Base-by-base conservation (phyloP, 2,113 vertebrate genomes). In the Pseudorasbora parva region DNA sequence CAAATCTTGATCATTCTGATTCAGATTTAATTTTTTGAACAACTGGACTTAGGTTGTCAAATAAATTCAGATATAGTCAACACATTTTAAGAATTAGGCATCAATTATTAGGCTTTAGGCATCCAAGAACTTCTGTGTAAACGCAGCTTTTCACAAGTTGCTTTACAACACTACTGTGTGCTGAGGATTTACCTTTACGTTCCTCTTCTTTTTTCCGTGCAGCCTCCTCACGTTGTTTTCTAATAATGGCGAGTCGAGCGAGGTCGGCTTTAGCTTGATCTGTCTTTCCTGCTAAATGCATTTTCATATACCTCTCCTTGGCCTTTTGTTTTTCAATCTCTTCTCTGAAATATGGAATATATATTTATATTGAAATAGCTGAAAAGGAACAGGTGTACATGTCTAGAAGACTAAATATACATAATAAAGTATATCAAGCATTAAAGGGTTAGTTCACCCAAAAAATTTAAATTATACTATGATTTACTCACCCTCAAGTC, bases 281-380 rank as follows among this genome's bases (percentile, higher is more conserved):
- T 0, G 98, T 99, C 93, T 99, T 99, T 9, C 98, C 98, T 10
- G 97, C 98, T 87, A 99, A 93, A 91, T 99, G 98, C 97, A 99
- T 96, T 90, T 98, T 99, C 98, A 99, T 98, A 93, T 99, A 98
- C 75, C 96, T 95, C 64, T 99, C 97, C 89, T 98, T 99, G 6
- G 97, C 98, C 86, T 98, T 98, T 92, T 98, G 97, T 69, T 98
- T 98, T 90, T 99, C 98, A 3, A 99, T 97, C 90, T 99, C 98
- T 92, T 99, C 98, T 90, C 98, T 99, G 94, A 89, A 85, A 76
- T 47, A 64, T 1, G 73, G 0, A 78, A 57, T 10, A 43, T 47
- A 47, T 47, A n/a, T 51, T 25, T 6, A 33, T 8, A 64, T 21
- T 81, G 8, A 69, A 33, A 81, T 8, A 30, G 4, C 5, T 27